A percentile compares a stretch with the other conserved stretches of the same genome.
These are phyloP conservation scores for Rhopilema esculentum DNA, from an alignment of 30 jellyfish, hydroid and myxozoan species.

Conservation along the genomic window DNA sequence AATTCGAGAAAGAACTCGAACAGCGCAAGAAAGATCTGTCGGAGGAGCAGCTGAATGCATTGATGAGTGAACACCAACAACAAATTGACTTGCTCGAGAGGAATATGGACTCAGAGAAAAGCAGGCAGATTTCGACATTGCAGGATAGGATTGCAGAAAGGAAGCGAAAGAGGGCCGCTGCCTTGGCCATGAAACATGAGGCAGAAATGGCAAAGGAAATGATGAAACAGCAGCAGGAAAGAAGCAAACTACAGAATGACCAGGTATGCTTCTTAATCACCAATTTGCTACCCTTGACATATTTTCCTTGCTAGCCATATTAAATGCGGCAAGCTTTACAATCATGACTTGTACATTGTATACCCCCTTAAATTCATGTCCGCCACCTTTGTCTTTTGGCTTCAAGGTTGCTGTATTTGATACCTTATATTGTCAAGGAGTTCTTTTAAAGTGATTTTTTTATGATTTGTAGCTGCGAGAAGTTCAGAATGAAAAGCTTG, in stretches of 20 bases:
- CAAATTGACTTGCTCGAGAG: slow-evolving; percentile 80
- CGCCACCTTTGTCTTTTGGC: too few relatives aligned
- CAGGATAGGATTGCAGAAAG: slow-evolving; percentile 91
- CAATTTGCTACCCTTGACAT: neutral
- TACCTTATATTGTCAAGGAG: too few relatives aligned
- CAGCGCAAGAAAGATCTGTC: slow-evolving; percentile 73
- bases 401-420: too few relatives aligned
- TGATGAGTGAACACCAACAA: slow-evolving; percentile 86
- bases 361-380: too few relatives aligned
- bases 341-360: too few relatives aligned
- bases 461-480: slow-evolving; percentile 77
- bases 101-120: slow-evolving; percentile 91
- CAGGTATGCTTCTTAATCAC: slow-evolving; percentile 64
- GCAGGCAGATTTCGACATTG: slow-evolving; percentile 75
- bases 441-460: neutral
- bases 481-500: slow-evolving; percentile 76
- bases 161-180: slow-evolving; percentile 71
- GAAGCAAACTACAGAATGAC: slow-evolving; percentile 60
- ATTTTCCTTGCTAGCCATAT: too few relatives aligned
- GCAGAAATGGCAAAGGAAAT: slow-evolving; percentile 81
- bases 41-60: slow-evolving; percentile 78
- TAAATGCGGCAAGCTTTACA: neutral
- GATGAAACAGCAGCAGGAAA: slow-evolving; percentile 79
- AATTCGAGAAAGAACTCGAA: slow-evolving; percentile 72
- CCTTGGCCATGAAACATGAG: slow-evolving; percentile 74